Evolutionary conservation across 2,797 vertebrate genomes (phyloP), one percentile per base, ranked within the genome.

Genomic region (Ciconia nigra): DNA sequence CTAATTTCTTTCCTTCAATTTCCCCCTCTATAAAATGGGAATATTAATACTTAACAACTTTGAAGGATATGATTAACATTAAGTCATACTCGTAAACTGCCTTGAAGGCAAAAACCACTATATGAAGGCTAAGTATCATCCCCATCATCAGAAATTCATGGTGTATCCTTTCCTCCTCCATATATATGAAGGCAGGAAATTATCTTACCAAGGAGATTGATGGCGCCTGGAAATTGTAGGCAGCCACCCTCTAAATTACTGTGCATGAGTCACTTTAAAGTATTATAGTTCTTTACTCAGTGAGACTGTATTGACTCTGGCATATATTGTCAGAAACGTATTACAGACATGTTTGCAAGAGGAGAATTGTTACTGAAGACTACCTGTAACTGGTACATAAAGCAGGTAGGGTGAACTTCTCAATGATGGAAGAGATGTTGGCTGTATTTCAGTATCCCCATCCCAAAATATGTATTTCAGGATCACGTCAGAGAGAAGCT

Each of bases 141-240:
- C 47, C n/a, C 55, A 93, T 77, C 73, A 90, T 87, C 81, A 96
- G 74, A 83, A 95, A 93, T 94, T 93, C 90, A 74, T 26, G 49
- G 57, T 41, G 37, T 80, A 80, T n/a, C 81, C 92, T 94, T 89
- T 94, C 71, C 80, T 92, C 59, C 74, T 82, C 67, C 7, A 0
- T 74, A 63, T n/a, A 80, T 33, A 61, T 22, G 67, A 80, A 85
- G 67, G 71, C 86, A 97, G 94, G 89, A 95, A 94, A 97, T 96
- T 92, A 96, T 89, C 55, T 87, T 95, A 88, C 52, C n/a, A 28
- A 46, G 71, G 59, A 96, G 93, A 97, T 31, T 96, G 88, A 96
- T 94, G 81, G 49, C 42, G 71, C 25, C 79, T 95, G 94, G 93
- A 95, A 95, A 97, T 78, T 83, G 71, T 67, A 85, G 83, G 94